These are phyloP conservation scores for Pollimyrus isidori DNA, from an alignment of 2,113 vertebrate genomes.

Conservation along the genomic window DNA sequence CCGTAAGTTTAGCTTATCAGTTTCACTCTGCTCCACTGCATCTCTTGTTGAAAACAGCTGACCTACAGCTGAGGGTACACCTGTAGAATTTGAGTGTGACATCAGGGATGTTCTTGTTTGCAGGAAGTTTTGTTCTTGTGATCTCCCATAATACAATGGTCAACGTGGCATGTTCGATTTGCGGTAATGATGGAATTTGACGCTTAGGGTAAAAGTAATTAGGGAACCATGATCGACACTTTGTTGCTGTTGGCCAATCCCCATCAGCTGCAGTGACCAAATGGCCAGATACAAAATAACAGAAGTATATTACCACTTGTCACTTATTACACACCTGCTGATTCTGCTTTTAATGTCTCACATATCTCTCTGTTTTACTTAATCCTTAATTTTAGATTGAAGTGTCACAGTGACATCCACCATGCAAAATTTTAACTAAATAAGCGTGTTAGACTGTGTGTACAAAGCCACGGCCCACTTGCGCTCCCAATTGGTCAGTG, in stretches of 20 bases:
- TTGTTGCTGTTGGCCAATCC: not conserved
- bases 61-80: not conserved
- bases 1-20: not conserved
- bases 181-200: not conserved
- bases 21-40: not conserved
- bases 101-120: not conserved
- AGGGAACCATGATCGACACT: not conserved
- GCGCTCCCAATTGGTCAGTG: not conserved
- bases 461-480: not conserved
- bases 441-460: not conserved
- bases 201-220: not conserved
- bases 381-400: not conserved
- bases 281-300: not conserved
- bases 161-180: not conserved
- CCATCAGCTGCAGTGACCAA: not conserved
- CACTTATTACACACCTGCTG: not conserved
- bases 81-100: not conserved
- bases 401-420: not conserved
- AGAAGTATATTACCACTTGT: not conserved
- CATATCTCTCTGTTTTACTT: not conserved
- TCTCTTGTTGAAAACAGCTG: not conserved
- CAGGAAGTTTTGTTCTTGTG: not conserved
- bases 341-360: not conserved
- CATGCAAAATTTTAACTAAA: not conserved
- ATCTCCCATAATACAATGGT: not conserved